Conservation (phyloP, 2,888 invertebrate genomes). For the Salticus scenicus region DNA sequence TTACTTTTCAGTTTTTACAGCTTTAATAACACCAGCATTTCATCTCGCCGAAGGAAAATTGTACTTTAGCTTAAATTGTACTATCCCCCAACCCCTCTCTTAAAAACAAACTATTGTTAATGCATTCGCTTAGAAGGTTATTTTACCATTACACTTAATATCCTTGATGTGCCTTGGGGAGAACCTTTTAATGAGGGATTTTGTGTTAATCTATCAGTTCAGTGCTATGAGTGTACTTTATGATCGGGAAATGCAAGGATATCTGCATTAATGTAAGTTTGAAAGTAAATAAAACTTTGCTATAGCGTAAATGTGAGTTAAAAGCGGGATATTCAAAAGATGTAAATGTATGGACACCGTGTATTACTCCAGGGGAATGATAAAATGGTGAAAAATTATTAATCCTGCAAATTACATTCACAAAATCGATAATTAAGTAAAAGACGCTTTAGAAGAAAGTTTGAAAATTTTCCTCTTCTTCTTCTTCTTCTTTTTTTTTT, state of each 20-base stretch:
- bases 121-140: neutral
- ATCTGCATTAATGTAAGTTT: neutral
- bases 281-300: neutral
- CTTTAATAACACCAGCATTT: too few relatives aligned
- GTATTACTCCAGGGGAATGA: too few relatives aligned
- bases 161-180: neutral
- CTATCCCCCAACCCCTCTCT: neutral
- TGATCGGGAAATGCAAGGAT: neutral
- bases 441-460: too few relatives aligned
- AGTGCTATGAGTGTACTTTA: neutral
- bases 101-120: neutral
- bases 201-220: neutral
- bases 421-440: too few relatives aligned
- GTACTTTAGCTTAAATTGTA: too few relatives aligned
- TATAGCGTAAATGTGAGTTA: neutral
- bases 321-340: neutral
- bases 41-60: too few relatives aligned
- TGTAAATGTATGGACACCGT: too few relatives aligned
- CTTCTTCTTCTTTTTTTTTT: too few relatives aligned
- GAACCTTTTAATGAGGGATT: slow-evolving; percentile 3
- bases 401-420: too few relatives aligned
- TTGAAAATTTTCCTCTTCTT: too few relatives aligned
- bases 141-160: neutral
- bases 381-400: too few relatives aligned
- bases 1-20: too few relatives aligned